Percentiles rank a stretch among this genome's conserved stretches.
Evolutionary conservation across 64 coral and sea anemone species (phyloP).

Genomic region (Acropora yongei): DNA sequence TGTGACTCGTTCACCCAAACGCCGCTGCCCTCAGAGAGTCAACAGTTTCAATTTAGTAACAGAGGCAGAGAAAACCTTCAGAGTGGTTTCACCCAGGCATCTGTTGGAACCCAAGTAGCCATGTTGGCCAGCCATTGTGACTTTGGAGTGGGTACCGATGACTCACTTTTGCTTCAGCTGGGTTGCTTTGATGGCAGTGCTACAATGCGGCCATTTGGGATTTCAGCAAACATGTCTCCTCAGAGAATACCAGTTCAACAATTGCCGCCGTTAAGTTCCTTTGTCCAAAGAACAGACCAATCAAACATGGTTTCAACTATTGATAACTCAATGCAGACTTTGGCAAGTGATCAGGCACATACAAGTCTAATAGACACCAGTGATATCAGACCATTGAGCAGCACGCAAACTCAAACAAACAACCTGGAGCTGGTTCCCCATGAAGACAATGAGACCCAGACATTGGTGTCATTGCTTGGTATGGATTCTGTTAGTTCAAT

Average conservation of each 20-base stretch:
- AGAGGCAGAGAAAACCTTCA: background rate
- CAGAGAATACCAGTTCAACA: background rate
- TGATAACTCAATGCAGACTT: constrained; percentile 49
- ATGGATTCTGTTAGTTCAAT: constrained; percentile 79
- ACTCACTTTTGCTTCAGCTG: constrained; percentile 18
- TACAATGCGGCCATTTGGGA: background rate
- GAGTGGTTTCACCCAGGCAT: constrained; percentile 44
- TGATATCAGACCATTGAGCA: constrained; percentile 72
- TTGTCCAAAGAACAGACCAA: constrained; percentile 3
- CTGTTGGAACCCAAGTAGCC: constrained; percentile 63
- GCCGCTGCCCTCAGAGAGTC: background rate
- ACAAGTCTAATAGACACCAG: constrained; percentile 54
- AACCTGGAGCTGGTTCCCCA: constrained; percentile 62
- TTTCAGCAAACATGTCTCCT: constrained; percentile 4
- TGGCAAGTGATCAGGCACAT: constrained; percentile 53
- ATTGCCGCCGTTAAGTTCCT: background rate
- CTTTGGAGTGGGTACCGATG: constrained; percentile 45
- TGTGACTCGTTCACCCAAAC: constrained; percentile 37
- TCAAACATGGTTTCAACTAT: constrained; percentile 23
- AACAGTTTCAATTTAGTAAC: constrained; percentile 24
- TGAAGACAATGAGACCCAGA: constrained; percentile 97
- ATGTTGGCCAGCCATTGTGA: constrained; percentile 35
- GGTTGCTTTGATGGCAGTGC: background rate
- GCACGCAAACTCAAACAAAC: constrained; percentile 81
- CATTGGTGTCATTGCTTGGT: constrained; percentile 84